These are phyloP conservation scores for Protobothrops flavoviridis DNA, from an alignment of 2,113 vertebrate species.

Conservation along the genomic window DNA sequence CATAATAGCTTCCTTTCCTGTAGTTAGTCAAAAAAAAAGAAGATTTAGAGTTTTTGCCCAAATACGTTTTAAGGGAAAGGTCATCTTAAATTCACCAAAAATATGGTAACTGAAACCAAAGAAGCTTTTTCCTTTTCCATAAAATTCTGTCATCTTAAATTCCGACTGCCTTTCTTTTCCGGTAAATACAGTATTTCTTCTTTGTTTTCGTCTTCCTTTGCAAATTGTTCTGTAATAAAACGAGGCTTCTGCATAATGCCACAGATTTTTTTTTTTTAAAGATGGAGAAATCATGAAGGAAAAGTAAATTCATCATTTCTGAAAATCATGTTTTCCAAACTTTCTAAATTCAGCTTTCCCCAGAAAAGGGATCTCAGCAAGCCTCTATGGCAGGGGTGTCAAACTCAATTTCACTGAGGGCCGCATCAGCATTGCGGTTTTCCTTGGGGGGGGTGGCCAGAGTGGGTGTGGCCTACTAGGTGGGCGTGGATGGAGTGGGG, in stretches of 20 bases:
- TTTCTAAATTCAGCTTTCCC: not conserved
- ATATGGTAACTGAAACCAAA: not conserved
- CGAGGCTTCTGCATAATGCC: too few species aligned
- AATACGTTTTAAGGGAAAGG: not conserved
- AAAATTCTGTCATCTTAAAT: not conserved
- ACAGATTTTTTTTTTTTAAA: too few species aligned
- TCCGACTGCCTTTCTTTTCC: not conserved
- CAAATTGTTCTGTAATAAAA: not conserved
- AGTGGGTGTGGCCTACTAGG: too few species aligned
- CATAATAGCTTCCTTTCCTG: not conserved
- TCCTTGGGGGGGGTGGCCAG: too few species aligned
- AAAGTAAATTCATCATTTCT: not conserved
- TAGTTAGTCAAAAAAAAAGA: not conserved
- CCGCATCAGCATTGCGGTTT: too few species aligned
- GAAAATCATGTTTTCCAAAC: not conserved
- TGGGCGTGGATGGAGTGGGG: too few species aligned
- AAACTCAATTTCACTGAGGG: too few species aligned
- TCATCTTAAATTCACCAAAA: not conserved
- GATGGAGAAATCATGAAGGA: not conserved
- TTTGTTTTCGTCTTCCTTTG: not conserved
- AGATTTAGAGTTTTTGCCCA: not conserved
- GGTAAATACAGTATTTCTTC: not conserved
- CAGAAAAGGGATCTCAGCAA: not conserved
- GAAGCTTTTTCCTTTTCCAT: not conserved
- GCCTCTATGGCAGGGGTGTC: not conserved